Evolutionary conservation across 2,113 vertebrate species (phyloP).

Genomic region (Calypte anna): DNA sequence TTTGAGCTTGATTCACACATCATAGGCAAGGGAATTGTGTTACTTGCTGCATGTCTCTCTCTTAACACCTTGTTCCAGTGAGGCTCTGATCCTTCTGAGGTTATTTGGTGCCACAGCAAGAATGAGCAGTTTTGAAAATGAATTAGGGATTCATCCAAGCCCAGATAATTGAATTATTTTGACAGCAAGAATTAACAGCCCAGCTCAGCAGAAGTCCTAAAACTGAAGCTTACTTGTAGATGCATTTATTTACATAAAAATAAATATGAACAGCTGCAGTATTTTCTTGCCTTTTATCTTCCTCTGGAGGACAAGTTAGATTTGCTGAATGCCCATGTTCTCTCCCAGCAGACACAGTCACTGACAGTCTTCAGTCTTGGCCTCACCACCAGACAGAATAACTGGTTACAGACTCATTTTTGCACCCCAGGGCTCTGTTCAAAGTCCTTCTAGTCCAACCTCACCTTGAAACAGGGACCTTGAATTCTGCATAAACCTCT

Average conservation of each 20-base stretch:
- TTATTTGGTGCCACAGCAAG: neutral
- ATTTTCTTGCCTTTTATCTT: neutral
- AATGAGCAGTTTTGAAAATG: neutral
- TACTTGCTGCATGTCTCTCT: neutral
- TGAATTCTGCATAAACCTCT: neutral
- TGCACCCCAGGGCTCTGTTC: neutral
- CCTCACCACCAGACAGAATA: neutral
- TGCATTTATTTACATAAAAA: slow-evolving; percentile 21
- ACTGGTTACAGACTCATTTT: neutral
- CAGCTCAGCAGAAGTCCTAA: neutral
- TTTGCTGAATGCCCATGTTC: neutral
- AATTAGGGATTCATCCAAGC: neutral
- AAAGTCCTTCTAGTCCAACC: neutral
- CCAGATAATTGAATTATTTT: neutral
- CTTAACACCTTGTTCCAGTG: neutral
- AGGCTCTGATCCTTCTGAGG: neutral
- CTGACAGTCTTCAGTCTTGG: neutral
- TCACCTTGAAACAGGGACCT: neutral
- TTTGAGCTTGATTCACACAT: neutral
- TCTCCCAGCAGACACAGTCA: neutral
- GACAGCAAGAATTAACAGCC: neutral
- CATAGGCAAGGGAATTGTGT: neutral
- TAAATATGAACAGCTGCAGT: neutral
- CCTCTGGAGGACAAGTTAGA: neutral
- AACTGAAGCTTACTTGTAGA: neutral